These are phyloP conservation scores for Drosophila pandora DNA, from an alignment of 1,140 invertebrate genomes.

Conservation along the genomic window DNA sequence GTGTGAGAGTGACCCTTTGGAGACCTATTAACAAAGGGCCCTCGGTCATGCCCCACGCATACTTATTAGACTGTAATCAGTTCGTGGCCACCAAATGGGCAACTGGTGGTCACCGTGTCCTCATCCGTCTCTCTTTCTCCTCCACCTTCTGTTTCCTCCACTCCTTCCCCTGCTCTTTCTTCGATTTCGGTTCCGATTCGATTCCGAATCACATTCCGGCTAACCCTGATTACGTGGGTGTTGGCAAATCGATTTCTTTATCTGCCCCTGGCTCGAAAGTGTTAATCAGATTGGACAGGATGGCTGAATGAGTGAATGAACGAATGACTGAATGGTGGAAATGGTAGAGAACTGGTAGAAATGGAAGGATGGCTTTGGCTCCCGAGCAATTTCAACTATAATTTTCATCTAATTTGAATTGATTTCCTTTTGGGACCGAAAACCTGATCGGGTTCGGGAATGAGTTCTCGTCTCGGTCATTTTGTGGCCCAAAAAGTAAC, in stretches of 20 bases:
- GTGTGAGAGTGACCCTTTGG: constrained; percentile 52
- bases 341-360: background rate
- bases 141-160: background rate
- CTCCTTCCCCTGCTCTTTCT: background rate
- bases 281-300: constrained; percentile 40
- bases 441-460: constrained; percentile 41
- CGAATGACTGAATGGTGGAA: background rate
- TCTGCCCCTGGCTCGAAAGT: constrained; percentile 35
- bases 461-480: constrained; percentile 6
- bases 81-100: constrained; percentile 68
- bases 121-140: constrained; percentile 10
- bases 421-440: constrained; percentile 36
- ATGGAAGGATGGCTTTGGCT: background rate
- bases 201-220: constrained; percentile 21
- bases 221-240: constrained; percentile 43
- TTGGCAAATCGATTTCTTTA: constrained; percentile 46
- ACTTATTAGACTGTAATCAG: constrained; percentile 81
- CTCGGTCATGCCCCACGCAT: constrained; percentile 72
- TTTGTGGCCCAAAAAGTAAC: background rate
- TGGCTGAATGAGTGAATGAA: background rate
- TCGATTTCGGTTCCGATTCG: background rate
- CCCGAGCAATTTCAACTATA: constrained; percentile 41
- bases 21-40: constrained; percentile 73
- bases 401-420: constrained; percentile 55
- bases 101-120: constrained; percentile 58